phyloP scores from a whole-genome alignment of 1,140 invertebrate species.

The silkworm (Bombyx mori) region ASM3026992v2 NC_085110.1:18752501-18753000 shows the following conservation, averaged over 20 bases:
- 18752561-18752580: not conserved
- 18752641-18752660: slow-evolving; percentile 46
- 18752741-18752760: slow-evolving; percentile 77
- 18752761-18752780: slow-evolving; percentile 69
- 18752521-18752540: not conserved
- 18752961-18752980: slow-evolving; percentile 78
- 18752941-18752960: slow-evolving; percentile 78
- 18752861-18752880: slow-evolving; percentile 83
- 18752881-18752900: slow-evolving; percentile 79
- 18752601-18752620: slow-evolving; percentile 61
- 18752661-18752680: slow-evolving; percentile 57
- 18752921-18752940: slow-evolving; percentile 80
- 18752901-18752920: slow-evolving; percentile 76
- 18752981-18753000: slow-evolving; percentile 79
- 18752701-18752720: slow-evolving; percentile 72
- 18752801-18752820: too few relatives aligned
- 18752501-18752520: too few relatives aligned
- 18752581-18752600: not conserved
- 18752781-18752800: too few relatives aligned
- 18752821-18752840: too few relatives aligned
- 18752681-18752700: slow-evolving; percentile 59
- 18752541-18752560: not conserved
- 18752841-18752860: slow-evolving; percentile 73
- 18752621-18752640: slow-evolving; percentile 71
- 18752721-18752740: slow-evolving; percentile 78